These are phyloP conservation scores for Drosophila maculinotata DNA, from an alignment of 2,888 invertebrate species.

Conservation along the genomic window DNA sequence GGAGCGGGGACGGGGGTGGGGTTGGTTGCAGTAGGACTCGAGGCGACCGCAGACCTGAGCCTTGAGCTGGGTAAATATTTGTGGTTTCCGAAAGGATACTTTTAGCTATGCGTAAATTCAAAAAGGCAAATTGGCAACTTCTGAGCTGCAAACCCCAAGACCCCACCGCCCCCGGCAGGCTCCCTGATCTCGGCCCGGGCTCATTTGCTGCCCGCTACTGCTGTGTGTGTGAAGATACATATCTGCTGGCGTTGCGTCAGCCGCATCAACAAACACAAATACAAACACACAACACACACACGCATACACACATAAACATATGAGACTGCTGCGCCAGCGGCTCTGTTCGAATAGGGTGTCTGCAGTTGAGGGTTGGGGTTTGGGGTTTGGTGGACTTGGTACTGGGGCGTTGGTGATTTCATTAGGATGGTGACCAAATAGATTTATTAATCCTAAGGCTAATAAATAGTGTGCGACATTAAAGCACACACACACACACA, in stretches of 20 bases:
- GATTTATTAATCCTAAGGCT: constrained; percentile 84
- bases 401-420: constrained; percentile 68
- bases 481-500: constrained; percentile 35
- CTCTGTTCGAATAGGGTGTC: constrained; percentile 12
- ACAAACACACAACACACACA: constrained; percentile 38
- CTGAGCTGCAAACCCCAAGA: constrained; percentile 44
- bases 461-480: constrained; percentile 83
- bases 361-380: neutral
- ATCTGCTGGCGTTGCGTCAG: constrained; percentile 69
- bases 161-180: neutral
- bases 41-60: constrained; percentile 77
- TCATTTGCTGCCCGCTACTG: constrained; percentile 57
- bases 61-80: constrained; percentile 84
- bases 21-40: constrained; percentile 37
- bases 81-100: constrained; percentile 83
- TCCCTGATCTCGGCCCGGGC: constrained; percentile 13
- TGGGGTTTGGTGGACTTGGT: constrained; percentile 9
- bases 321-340: constrained; percentile 36
- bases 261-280: constrained; percentile 59
- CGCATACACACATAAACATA: constrained; percentile 43
- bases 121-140: constrained; percentile 83
- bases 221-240: constrained; percentile 64
- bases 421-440: constrained; percentile 84
- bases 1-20: neutral
- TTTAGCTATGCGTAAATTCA: constrained; percentile 82